Evolutionary conservation across 2,888 invertebrate species (phyloP).

Genomic region (Xestia sexstrigata): DNA sequence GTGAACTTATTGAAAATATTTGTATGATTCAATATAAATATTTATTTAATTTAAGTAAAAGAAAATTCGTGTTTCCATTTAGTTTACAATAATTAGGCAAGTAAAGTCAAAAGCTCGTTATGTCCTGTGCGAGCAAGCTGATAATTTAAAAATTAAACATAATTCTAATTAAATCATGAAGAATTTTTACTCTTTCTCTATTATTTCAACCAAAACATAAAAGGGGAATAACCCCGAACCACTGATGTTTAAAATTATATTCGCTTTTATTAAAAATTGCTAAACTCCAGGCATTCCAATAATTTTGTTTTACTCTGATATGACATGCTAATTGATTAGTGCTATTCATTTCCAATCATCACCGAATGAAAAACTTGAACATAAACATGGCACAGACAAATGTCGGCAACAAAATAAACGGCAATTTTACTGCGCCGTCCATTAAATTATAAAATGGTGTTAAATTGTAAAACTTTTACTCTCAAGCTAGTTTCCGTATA

Average conservation of each 20-base stretch:
- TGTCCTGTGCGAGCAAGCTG: neutral
- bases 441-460: conserved; percentile 3
- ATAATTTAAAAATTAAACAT: neutral
- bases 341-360: conserved; percentile 28
- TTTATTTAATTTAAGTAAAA: neutral
- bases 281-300: neutral
- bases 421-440: conserved; percentile 9
- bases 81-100: neutral
- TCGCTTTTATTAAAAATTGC: neutral
- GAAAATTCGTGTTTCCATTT: neutral
- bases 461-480: neutral
- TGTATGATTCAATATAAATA: conserved; percentile 13
- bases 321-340: conserved; percentile 15
- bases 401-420: conserved; percentile 20
- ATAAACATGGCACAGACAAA: conserved; percentile 20
- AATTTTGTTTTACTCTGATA: conserved; percentile 10
- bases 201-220: neutral
- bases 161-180: neutral
- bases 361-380: conserved; percentile 1
- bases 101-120: neutral
- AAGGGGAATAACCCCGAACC: neutral
- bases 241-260: neutral
- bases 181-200: neutral
- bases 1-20: conserved; percentile 50
- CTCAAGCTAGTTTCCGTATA: neutral